These are phyloP conservation scores for Drepana arcuata DNA, from an alignment of 1,140 invertebrate species.

Conservation along the genomic window DNA sequence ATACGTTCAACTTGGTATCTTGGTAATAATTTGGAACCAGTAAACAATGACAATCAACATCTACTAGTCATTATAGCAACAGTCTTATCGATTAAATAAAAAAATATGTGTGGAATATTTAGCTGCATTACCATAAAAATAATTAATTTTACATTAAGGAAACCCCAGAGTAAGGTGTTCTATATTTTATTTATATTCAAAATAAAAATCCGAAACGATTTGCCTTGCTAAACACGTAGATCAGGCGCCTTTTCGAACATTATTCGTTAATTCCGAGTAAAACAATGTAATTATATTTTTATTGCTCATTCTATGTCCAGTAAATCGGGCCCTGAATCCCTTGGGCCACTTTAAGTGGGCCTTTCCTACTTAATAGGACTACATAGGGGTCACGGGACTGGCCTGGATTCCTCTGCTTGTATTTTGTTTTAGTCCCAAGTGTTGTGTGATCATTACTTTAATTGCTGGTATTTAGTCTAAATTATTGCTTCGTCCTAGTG, in stretches of 20 bases:
- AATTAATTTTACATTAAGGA: too few species aligned
- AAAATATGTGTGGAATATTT: too few species aligned
- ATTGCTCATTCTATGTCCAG: slow-evolving; percentile 48
- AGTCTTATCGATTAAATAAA: too few species aligned
- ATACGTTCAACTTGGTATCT: too few species aligned
- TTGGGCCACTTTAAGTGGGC: slow-evolving; percentile 39
- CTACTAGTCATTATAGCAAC: too few species aligned
- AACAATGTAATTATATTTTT: slow-evolving; percentile 58
- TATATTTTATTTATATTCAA: too few species aligned
- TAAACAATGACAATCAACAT: too few species aligned
- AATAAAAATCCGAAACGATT: too few species aligned
- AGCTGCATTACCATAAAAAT: too few species aligned
- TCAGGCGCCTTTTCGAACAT: slow-evolving; percentile 9
- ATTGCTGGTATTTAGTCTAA: slow-evolving; percentile 18
- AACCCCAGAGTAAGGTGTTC: too few species aligned
- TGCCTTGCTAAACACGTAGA: slow-evolving; percentile 9
- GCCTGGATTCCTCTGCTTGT: slow-evolving; percentile 23
- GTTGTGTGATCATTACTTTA: slow-evolving; percentile 29
- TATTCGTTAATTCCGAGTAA: slow-evolving; percentile 21
- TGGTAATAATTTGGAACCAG: too few species aligned
- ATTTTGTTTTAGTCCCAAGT: slow-evolving; percentile 20
- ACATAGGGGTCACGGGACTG: slow-evolving; percentile 17
- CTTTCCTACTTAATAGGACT: slow-evolving; percentile 49
- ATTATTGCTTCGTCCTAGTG: slow-evolving; percentile 2
- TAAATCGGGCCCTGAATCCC: slow-evolving; percentile 45